These are phyloP conservation scores for Brachyistius frenatus DNA, from an alignment of 2,113 vertebrate species.

Conservation along the genomic window DNA sequence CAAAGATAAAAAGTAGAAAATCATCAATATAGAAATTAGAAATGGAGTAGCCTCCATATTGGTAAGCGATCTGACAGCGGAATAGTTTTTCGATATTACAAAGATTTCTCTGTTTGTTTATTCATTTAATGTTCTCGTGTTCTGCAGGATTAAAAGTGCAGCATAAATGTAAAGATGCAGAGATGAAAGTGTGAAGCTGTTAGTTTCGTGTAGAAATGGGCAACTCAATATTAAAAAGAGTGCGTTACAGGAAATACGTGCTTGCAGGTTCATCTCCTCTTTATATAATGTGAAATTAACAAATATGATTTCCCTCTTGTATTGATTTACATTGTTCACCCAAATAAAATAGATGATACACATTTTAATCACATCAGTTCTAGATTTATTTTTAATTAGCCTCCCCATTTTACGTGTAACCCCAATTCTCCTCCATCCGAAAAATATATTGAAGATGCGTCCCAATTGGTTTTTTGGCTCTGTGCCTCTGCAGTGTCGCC, in stretches of 20 bases:
- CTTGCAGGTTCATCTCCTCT: neutral
- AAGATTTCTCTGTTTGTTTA: neutral
- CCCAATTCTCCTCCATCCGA: neutral
- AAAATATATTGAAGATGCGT: neutral
- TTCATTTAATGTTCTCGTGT: neutral
- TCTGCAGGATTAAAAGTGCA: neutral
- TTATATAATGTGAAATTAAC: neutral
- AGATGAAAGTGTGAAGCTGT: neutral
- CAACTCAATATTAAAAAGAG: too few species aligned
- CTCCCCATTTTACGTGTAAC: neutral
- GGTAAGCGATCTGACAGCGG: too few species aligned
- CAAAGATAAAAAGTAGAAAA: neutral
- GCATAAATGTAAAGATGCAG: neutral
- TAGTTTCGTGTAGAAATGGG: neutral
- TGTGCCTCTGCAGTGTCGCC: conserved; percentile 53
- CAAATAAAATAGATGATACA: too few species aligned
- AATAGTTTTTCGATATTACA: neutral
- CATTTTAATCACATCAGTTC: neutral
- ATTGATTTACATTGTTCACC: neutral
- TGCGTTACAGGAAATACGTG: too few species aligned
- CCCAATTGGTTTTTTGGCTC: conserved; percentile 23
- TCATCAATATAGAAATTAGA: neutral
- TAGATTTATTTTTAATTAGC: too few species aligned
- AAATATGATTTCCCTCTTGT: neutral
- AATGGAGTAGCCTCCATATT: neutral